Evolutionary conservation across 2,888 invertebrate genomes (phyloP), one percentile per base, ranked within the genome.

Genomic region (Aphrophora alni): DNA sequence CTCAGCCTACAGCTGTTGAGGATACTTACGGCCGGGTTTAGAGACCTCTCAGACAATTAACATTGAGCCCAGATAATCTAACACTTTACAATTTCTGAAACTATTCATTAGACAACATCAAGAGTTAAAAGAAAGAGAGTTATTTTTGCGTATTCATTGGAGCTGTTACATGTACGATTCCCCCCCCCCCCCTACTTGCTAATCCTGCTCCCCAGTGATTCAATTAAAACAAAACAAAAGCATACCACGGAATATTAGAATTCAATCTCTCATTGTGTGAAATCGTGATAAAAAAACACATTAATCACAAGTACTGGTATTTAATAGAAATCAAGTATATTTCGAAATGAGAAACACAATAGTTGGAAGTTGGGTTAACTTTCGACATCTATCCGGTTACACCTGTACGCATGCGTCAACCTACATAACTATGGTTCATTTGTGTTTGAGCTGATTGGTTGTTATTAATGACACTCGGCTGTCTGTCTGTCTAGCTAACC

Each of bases 221-320:
- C 59, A 59, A 59, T 59, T 59, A 59, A 59, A 44, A 59, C 21
- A 59, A 59, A 59, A 59, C 59, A 59, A 59, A 59, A 59, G 59
- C 59, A 59, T 59, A 59, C 59, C 59, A 7, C 12, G 21, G 59
- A 59, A 59, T 5, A 59, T 3, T 14, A 21, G 59, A 59, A 59
- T 59, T 21, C 59, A 59, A 59, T 59, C 59, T 59, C 2, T n/a
- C 59, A 59, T 59, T 59, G 59, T 59, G 21, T 21, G 21, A 21
- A 59, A 59, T 59, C 59, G 59, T 59, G 59, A 59, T 59, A 59
- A 59, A 59, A n/a, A 59, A 59, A 59, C n/a, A 21, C 59, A 59
- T 59, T 59, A 59, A 59, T 59, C 59, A 59, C 59, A 21, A 59
- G 59, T 14, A 59, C 12, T 59, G 59, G 12, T 21, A 14, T 21